Conservation (phyloP, 2,888 invertebrate genomes). For the Clepsis dumicolana region DNA sequence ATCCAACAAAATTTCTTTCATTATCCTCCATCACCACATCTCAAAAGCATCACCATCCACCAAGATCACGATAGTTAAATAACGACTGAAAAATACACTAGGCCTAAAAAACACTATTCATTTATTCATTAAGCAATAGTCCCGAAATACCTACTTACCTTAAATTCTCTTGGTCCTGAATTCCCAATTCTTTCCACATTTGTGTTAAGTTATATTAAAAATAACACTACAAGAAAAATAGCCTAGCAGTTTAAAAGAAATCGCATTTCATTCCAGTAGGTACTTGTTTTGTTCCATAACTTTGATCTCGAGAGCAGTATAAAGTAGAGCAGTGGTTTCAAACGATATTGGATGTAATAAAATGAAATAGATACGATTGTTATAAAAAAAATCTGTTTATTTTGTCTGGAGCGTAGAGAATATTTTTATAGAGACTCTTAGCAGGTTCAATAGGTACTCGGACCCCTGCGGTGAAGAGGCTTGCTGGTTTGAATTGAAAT, state of each 20-base stretch:
- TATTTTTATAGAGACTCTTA: background rate
- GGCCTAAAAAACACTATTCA: no score
- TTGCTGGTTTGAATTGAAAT: background rate
- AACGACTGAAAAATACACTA: no score
- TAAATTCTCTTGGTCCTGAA: no score
- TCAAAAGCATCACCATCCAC: no score
- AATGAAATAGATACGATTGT: background rate
- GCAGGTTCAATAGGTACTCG: no score
- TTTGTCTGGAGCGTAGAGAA: background rate
- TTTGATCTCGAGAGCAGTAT: conserved; percentile 26
- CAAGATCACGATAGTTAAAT: no score
- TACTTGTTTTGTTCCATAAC: conserved; percentile 14
- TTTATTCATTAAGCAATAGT: no score
- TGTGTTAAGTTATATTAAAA: background rate
- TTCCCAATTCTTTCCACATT: no score
- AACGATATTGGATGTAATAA: conserved; percentile 5
- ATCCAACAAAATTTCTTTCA: no score
- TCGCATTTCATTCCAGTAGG: conserved; percentile 9
- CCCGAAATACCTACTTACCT: no score
- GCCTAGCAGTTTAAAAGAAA: conserved; percentile 7
- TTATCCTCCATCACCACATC: no score
- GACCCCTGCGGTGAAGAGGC: background rate
- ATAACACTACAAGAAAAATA: background rate
- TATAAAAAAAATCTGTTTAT: background rate
- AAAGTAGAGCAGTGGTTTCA: conserved; percentile 18